These are phyloP conservation scores for Heliocidaris erythrogramma DNA, from an alignment of 35 echinoderm and acorn worm genomes.

Conservation along the genomic window DNA sequence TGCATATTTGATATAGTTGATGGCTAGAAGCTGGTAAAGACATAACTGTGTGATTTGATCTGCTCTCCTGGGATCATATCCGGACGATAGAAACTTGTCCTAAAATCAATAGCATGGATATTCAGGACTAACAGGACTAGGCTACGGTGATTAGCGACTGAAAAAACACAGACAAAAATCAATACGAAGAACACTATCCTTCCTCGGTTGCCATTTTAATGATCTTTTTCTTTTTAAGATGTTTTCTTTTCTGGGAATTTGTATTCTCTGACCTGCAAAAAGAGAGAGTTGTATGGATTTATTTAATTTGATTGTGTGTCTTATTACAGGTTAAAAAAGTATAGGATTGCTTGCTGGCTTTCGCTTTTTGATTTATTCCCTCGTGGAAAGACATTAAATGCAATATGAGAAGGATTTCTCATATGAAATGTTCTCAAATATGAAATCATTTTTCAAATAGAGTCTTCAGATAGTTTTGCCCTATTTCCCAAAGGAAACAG, in stretches of 20 bases:
- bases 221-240: background rate
- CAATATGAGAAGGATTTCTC: no score
- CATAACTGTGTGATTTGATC: conserved; percentile 1
- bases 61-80: background rate
- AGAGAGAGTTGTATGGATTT: background rate
- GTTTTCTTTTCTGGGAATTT: background rate
- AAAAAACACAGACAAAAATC: background rate
- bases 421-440: no score
- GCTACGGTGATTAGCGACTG: background rate
- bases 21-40: background rate
- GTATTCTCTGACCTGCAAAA: background rate
- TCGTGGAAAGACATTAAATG: no score
- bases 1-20: background rate
- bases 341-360: no score
- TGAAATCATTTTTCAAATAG: no score
- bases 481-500: no score
- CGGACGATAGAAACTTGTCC: background rate
- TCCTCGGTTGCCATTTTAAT: background rate
- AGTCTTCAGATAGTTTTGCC: no score
- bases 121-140: no score
- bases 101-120: background rate
- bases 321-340: background rate
- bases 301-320: background rate
- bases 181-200: background rate
- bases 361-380: no score